phyloP scores from a whole-genome alignment of 2,888 invertebrate genomes.

The Hypolimnas misippus region DNA sequence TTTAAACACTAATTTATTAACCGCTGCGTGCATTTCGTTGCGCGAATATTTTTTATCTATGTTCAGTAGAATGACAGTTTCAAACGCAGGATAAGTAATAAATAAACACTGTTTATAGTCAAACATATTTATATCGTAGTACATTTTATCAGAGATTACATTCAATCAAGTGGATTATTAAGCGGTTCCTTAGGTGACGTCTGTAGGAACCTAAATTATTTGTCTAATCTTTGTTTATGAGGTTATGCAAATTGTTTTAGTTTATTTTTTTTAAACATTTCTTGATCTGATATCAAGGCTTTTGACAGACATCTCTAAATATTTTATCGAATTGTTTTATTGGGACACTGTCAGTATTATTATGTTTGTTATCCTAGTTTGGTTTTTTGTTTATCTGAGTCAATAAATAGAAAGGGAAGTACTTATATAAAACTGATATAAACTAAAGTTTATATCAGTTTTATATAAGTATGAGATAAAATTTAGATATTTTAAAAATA shows the following conservation, averaged over 20 bases:
- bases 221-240: slow-evolving; percentile 22
- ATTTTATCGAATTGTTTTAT: slow-evolving; percentile 8
- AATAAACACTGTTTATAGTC: slow-evolving; percentile 10
- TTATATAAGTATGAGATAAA: too few relatives aligned
- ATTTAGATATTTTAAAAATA: too few relatives aligned
- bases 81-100: slow-evolving; percentile 13
- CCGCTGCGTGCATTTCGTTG: background rate
- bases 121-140: slow-evolving; percentile 24
- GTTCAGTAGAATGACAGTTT: background rate
- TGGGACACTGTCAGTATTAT: background rate
- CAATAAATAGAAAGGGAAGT: background rate
- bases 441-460: too few relatives aligned
- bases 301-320: slow-evolving; percentile 5
- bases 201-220: slow-evolving; percentile 31
- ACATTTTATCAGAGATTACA: slow-evolving; percentile 35
- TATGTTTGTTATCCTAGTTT: background rate
- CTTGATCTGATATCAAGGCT: background rate
- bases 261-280: background rate
- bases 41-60: background rate
- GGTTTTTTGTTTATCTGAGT: background rate
- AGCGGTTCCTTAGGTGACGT: slow-evolving; percentile 33
- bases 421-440: too few relatives aligned
- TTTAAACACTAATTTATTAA: background rate
- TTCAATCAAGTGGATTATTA: slow-evolving; percentile 28
- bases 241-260: slow-evolving; percentile 7